These are phyloP conservation scores for Linnaemya tessellans DNA, from an alignment of 2,888 invertebrate genomes.

Conservation along the genomic window DNA sequence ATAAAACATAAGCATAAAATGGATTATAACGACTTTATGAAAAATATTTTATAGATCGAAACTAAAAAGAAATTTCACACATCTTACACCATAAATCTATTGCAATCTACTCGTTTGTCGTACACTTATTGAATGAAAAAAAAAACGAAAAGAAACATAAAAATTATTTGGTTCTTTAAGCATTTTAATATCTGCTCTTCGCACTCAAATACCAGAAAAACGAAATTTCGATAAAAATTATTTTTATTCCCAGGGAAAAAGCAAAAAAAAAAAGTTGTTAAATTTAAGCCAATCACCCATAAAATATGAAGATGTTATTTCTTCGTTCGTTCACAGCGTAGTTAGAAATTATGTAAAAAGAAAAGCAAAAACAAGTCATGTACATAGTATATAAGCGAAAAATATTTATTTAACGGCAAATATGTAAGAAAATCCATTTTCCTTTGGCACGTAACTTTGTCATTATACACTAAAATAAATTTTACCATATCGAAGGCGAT, in stretches of 20 bases:
- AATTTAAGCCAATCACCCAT: slow-evolving; percentile 44
- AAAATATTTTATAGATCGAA: slow-evolving; percentile 39
- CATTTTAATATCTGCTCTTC: slow-evolving; percentile 34
- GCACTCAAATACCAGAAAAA: slow-evolving; percentile 49
- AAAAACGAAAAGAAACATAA: slow-evolving; percentile 17
- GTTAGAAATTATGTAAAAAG: slow-evolving; percentile 26
- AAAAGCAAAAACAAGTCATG: not conserved
- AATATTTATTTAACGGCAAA: slow-evolving; percentile 2
- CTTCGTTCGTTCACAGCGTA: slow-evolving; percentile 28
- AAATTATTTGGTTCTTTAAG: slow-evolving; percentile 20
- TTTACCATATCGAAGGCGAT: slow-evolving; percentile 17
- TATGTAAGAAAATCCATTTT: slow-evolving; percentile 6
- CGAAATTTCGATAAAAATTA: not conserved
- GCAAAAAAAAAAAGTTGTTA: not conserved
- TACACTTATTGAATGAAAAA: slow-evolving; percentile 27
- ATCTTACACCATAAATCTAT: slow-evolving; percentile 50
- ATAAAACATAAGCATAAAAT: slow-evolving; percentile 12
- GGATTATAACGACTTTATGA: slow-evolving; percentile 18
- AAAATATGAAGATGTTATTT: slow-evolving; percentile 41
- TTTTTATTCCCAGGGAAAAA: not conserved
- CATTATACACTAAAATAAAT: slow-evolving; percentile 53
- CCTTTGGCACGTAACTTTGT: slow-evolving; percentile 56
- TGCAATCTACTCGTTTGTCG: slow-evolving; percentile 35
- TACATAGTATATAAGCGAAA: not conserved
- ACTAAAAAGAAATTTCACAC: slow-evolving; percentile 34